Base-by-base conservation (phyloP, 1,140 invertebrate species). In the Lordiphosa collinella region DNA sequence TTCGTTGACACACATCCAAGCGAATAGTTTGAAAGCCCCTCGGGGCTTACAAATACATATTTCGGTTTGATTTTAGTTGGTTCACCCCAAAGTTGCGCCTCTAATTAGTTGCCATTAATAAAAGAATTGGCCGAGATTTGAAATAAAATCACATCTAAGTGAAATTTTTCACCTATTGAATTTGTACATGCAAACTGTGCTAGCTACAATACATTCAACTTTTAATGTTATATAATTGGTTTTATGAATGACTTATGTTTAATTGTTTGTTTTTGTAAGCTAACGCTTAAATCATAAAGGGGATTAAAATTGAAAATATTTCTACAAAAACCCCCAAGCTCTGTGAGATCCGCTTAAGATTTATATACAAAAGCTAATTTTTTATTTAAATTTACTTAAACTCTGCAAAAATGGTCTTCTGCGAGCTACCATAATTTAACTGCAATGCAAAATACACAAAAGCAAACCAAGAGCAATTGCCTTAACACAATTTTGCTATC, bases 11-110 rank as follows among this genome's bases (percentile, higher is more conserved):
- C 50, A 69, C 65, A 69, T 55, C 36, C 54, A 29, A 14, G 34
- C 46, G 65, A 66, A 51, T 51, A 41, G 64, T 52, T 51, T 18
- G 50, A 52, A 40, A 50, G 22, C 37, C 47, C 31, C 46, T 47
- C 35, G 13, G 47, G 22, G 35, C 44, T 14, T 57, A 51, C 47
- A 40, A 51, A 52, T 51, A 40, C 47, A 52, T 51, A 52, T 67
- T 66, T 66, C 13, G 36, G 44, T 41, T 66, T 59, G 41, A 59
- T 68, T 68, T 53, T n/a, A 32, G 22, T 56, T 63, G 36, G 49
- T 51, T 35, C 2, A 6, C 49, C 11, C 8, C 12, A 31, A 10
- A 37, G 22, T 38, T 32, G 10, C 29, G 12, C 22, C 18, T 29
- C 22, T 44, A 44, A 44, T 44, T 44, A 44, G 41, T 25, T 25